Conservation (phyloP, 2,888 invertebrate species). For the Nomada fabriciana region DNA sequence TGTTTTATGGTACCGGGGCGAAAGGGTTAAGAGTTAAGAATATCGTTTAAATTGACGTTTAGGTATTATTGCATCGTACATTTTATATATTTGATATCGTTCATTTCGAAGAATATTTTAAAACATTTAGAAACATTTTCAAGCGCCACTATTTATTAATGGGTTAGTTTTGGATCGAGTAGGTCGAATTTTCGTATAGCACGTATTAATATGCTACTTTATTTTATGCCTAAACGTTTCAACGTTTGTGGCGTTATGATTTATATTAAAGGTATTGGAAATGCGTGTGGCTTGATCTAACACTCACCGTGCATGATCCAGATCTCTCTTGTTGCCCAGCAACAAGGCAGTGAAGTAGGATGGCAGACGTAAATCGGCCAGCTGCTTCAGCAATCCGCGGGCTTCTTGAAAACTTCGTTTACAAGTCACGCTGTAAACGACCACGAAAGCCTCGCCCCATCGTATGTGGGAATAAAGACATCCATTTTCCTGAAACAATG, state of each 20-base stretch:
- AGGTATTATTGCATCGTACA: too few relatives aligned
- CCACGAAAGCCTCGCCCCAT: slow-evolving; percentile 93
- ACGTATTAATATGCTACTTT: not conserved
- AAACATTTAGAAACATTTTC: too few relatives aligned
- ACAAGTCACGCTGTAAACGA: slow-evolving; percentile 93
- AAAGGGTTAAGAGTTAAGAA: too few relatives aligned
- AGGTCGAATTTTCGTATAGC: too few relatives aligned
- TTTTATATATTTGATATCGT: too few relatives aligned
- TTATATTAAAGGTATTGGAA: not conserved
- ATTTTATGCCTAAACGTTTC: not conserved
- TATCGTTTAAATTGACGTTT: too few relatives aligned
- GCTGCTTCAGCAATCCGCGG: slow-evolving; percentile 89
- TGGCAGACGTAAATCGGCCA: slow-evolving; percentile 90
- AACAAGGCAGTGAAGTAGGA: slow-evolving; percentile 91
- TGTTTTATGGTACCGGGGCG: too few relatives aligned
- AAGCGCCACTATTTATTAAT: too few relatives aligned
- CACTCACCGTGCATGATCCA: slow-evolving; percentile 91
- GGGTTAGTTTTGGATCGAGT: too few relatives aligned
- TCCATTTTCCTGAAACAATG: slow-evolving; percentile 88
- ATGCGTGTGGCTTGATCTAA: not conserved
- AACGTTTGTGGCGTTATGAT: slow-evolving; percentile 15
- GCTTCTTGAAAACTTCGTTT: slow-evolving; percentile 91
- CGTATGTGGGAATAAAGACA: slow-evolving; percentile 91
- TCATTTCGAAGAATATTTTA: too few relatives aligned
- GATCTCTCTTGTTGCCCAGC: slow-evolving; percentile 92